phyloP scores from a whole-genome alignment of 2,888 invertebrate species.

The Sinelater perroti region DNA sequence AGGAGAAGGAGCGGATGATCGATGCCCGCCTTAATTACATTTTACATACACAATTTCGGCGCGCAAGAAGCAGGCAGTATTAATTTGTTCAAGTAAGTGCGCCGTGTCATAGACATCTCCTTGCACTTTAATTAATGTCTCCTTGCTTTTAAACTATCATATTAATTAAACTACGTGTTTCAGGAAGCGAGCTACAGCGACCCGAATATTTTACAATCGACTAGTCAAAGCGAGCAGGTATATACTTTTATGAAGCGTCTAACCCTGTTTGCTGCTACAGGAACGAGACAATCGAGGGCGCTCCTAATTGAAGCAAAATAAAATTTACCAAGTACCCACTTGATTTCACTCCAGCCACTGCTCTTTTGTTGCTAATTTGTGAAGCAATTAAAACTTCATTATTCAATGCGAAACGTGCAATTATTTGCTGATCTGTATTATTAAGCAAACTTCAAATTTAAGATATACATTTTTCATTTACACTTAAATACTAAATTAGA shows the following conservation, averaged over 20 bases:
- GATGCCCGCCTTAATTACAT: too few relatives aligned
- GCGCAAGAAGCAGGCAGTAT: neutral
- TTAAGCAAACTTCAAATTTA: too few relatives aligned
- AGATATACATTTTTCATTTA: too few relatives aligned
- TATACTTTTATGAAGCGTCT: constrained; percentile 8
- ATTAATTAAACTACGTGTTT: constrained; percentile 7
- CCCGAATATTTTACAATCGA: constrained; percentile 9
- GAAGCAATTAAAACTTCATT: too few relatives aligned
- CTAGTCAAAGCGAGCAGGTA: constrained; percentile 6
- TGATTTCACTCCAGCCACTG: too few relatives aligned
- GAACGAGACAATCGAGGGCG: neutral
- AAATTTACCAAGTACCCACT: neutral
- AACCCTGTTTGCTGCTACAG: neutral
- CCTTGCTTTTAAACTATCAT: constrained; percentile 2
- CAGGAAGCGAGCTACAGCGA: neutral
- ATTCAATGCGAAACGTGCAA: too few relatives aligned
- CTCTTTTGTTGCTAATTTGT: too few relatives aligned
- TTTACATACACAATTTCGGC: too few relatives aligned
- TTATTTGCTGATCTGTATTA: too few relatives aligned
- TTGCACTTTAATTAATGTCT: constrained; percentile 9
- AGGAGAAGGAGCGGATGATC: too few relatives aligned
- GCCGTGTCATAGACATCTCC: neutral
- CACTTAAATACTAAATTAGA: too few relatives aligned
- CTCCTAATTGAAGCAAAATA: constrained; percentile 8
- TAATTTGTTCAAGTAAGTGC: constrained; percentile 4